Conservation (phyloP, 2,113 vertebrate genomes). For the Motacilla tschutschensis region DNA sequence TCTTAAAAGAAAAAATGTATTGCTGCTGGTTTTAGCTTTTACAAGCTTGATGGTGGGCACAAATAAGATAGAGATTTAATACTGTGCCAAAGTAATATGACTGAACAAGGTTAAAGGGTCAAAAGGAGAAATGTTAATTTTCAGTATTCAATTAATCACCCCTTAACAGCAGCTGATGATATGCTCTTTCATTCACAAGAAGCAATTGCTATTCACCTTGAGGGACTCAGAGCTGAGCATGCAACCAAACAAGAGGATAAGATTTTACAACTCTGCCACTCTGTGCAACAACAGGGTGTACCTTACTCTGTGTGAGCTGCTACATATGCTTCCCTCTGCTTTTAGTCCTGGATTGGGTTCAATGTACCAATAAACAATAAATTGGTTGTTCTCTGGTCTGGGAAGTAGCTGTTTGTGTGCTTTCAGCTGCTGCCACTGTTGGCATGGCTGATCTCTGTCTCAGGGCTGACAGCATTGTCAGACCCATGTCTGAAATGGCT, state of each 20-base stretch:
- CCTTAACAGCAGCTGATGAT: neutral
- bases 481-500: neutral
- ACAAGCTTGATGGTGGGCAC: neutral
- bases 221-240: neutral
- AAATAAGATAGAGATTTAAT: neutral
- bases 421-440: neutral
- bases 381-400: neutral
- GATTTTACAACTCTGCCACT: neutral
- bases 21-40: neutral
- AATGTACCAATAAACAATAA: neutral
- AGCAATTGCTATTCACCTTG: neutral
- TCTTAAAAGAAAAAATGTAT: neutral
- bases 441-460: neutral
- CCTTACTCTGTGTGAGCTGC: neutral
- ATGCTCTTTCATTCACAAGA: neutral
- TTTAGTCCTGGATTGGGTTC: neutral
- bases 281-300: neutral
- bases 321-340: neutral
- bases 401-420: neutral
- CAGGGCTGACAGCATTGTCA: neutral
- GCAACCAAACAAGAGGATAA: neutral
- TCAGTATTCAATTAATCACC: neutral
- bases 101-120: neutral
- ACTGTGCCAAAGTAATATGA: neutral
- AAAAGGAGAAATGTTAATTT: neutral